Evolutionary conservation across 2,888 invertebrate species (phyloP).

Genomic region (Latrodectus elegans): DNA sequence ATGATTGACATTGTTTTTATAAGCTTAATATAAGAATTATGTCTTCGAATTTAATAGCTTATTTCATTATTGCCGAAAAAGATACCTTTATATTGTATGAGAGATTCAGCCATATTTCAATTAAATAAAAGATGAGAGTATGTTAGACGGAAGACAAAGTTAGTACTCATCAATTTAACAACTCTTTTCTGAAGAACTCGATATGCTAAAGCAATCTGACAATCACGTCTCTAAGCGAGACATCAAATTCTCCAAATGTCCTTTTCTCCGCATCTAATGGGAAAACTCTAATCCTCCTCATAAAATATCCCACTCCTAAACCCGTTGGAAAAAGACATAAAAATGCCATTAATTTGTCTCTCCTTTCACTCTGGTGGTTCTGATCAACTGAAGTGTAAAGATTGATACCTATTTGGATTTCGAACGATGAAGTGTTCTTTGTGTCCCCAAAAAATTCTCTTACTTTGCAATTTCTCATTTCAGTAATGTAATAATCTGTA

Average conservation of each 20-base stretch:
- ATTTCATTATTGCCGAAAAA: too few species aligned
- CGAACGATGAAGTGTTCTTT: neutral
- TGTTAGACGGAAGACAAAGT: neutral
- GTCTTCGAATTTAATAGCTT: too few species aligned
- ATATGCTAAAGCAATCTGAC: conserved; percentile 4
- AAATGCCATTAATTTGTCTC: conserved; percentile 51
- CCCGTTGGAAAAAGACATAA: conserved; percentile 45
- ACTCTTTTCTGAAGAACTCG: neutral
- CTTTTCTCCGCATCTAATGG: conserved; percentile 41
- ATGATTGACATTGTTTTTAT: too few species aligned
- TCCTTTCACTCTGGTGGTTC: conserved; percentile 28
- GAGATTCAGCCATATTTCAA: too few species aligned
- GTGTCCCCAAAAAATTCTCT: too few species aligned
- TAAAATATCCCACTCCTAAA: conserved; percentile 26
- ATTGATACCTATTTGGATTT: conserved; percentile 45
- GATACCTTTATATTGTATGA: too few species aligned
- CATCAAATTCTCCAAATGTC: conserved; percentile 45
- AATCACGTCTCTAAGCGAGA: conserved; percentile 38
- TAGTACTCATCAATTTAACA: neutral
- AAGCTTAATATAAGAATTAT: too few species aligned
- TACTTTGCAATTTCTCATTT: too few species aligned
- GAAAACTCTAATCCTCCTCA: conserved; percentile 50
- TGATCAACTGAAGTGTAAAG: conserved; percentile 50
- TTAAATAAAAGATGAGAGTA: too few species aligned
- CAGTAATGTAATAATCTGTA: too few species aligned